A percentile compares a stretch with the other conserved stretches of the same genome.
Conservation (phyloP, 2,888 invertebrate genomes). For the Nematopogon swammerdamellus region DNA sequence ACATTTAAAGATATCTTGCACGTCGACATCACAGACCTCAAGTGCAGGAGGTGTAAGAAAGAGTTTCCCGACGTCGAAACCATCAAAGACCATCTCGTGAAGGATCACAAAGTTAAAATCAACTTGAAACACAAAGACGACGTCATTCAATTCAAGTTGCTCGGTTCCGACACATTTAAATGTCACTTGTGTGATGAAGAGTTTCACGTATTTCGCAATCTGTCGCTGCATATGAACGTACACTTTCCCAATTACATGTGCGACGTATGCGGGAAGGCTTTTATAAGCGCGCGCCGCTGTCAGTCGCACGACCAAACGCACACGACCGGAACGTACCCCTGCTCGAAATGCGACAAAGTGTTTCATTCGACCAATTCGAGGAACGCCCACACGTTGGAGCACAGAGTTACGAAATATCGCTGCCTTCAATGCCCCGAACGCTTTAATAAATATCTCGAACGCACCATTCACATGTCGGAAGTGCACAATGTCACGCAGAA, state of each 20-base stretch:
- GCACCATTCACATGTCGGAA: slow-evolving; percentile 43
- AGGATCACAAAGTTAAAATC: slow-evolving; percentile 27
- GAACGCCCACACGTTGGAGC: slow-evolving; percentile 44
- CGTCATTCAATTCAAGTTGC: slow-evolving; percentile 26
- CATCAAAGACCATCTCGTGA: slow-evolving; percentile 22
- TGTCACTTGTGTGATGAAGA: slow-evolving; percentile 33
- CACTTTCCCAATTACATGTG: slow-evolving; percentile 52
- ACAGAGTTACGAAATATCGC: slow-evolving; percentile 37
- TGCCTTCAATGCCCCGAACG: slow-evolving; percentile 41
- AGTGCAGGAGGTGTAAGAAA: slow-evolving; percentile 30
- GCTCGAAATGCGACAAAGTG: slow-evolving; percentile 32
- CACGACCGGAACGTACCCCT: slow-evolving; percentile 42
- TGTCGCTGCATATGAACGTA: slow-evolving; percentile 49
- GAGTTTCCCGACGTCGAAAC: slow-evolving; percentile 21
- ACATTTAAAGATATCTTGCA: slow-evolving; percentile 37
- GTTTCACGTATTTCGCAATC: slow-evolving; percentile 37
- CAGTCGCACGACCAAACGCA: slow-evolving; percentile 51
- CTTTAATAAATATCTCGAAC: slow-evolving; percentile 38
- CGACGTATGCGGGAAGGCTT: slow-evolving; percentile 50
- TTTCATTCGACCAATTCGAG: slow-evolving; percentile 42
- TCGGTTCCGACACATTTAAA: slow-evolving; percentile 22
- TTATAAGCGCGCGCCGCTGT: slow-evolving; percentile 46
- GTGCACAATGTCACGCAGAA: slow-evolving; percentile 44
- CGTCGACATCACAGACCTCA: slow-evolving; percentile 36
- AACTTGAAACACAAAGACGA: slow-evolving; percentile 41